Percentiles rank a stretch among this genome's conserved stretches.
phyloP scores from a whole-genome alignment of 2,113 vertebrate species.

The Manacus vitellinus region DNA sequence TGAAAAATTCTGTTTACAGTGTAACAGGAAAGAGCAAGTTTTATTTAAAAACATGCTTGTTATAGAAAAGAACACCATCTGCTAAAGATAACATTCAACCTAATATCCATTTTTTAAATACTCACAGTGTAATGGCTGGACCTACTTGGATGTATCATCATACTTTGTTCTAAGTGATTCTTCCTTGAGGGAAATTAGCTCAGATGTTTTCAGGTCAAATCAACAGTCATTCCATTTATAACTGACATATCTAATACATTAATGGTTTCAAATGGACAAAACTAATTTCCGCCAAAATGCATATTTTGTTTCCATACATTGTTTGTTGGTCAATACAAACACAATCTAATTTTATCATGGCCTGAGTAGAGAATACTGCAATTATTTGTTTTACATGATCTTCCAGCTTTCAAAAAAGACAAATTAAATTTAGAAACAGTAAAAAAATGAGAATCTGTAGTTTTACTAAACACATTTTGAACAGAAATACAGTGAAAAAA shows the following conservation, averaged over 20 bases:
- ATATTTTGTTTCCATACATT: slow-evolving; percentile 39
- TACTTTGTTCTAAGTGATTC: slow-evolving; percentile 26
- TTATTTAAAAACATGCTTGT: slow-evolving; percentile 65
- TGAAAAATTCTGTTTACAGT: slow-evolving; percentile 65
- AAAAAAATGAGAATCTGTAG: background rate
- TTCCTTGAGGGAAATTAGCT: slow-evolving; percentile 60
- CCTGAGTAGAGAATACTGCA: background rate
- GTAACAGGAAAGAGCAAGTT: slow-evolving; percentile 59
- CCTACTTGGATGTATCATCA: slow-evolving; percentile 13
- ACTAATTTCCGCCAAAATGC: slow-evolving; percentile 40
- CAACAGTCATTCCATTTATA: slow-evolving; percentile 38
- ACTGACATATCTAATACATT: slow-evolving; percentile 44
- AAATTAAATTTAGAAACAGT: background rate
- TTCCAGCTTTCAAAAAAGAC: background rate
- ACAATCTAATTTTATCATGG: slow-evolving; percentile 19
- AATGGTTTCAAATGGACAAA: slow-evolving; percentile 44
- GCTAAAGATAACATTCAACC: slow-evolving; percentile 65
- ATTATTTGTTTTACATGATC: background rate
- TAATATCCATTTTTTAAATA: slow-evolving; percentile 63
- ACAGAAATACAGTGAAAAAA: background rate
- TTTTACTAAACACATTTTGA: background rate
- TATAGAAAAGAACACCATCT: slow-evolving; percentile 64
- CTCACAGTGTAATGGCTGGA: slow-evolving; percentile 30
- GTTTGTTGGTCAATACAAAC: slow-evolving; percentile 62
- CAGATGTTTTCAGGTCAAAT: slow-evolving; percentile 30